Conservation (phyloP, 2,888 invertebrate genomes). For the Parascotia fuliginaria region DNA sequence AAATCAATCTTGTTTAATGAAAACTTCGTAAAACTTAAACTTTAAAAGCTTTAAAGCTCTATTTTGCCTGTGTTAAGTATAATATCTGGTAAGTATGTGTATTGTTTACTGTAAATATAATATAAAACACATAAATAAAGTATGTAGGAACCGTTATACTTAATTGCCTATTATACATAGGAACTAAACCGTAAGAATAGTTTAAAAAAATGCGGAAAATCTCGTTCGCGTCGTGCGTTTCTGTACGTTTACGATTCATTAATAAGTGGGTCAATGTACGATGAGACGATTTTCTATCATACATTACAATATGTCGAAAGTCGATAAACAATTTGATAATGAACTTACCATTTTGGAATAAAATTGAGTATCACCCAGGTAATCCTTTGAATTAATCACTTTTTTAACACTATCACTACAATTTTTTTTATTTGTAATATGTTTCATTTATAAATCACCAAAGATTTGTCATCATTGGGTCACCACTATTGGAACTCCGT, state of each 20-base stretch:
- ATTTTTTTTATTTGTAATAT: constrained; percentile 38
- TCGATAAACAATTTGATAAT: constrained; percentile 14
- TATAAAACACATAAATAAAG: too few relatives aligned
- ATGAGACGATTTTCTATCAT: constrained; percentile 57
- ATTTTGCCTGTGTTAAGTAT: too few relatives aligned
- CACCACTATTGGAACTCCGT: constrained; percentile 65
- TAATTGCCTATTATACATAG: background rate
- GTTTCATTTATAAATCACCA: constrained; percentile 55
- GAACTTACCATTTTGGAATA: constrained; percentile 67
- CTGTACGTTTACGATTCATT: constrained; percentile 43
- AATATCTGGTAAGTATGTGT: too few relatives aligned
- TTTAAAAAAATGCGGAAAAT: constrained; percentile 8
- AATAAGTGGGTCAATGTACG: constrained; percentile 68
- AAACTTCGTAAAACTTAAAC: too few relatives aligned
- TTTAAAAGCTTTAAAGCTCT: too few relatives aligned
- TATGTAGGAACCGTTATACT: too few relatives aligned
- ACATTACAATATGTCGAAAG: constrained; percentile 30
- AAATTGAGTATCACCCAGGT: constrained; percentile 41
- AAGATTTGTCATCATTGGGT: constrained; percentile 68
- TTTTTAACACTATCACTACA: constrained; percentile 67
- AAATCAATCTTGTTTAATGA: too few relatives aligned
- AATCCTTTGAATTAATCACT: constrained; percentile 72
- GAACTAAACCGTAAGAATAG: background rate
- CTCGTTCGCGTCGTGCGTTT: constrained; percentile 55
- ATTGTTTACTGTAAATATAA: too few relatives aligned